Evolutionary conservation across 2,113 vertebrate species (phyloP), one percentile per base, ranked within the genome.

Genomic region (Neodontobutis hainanensis): DNA sequence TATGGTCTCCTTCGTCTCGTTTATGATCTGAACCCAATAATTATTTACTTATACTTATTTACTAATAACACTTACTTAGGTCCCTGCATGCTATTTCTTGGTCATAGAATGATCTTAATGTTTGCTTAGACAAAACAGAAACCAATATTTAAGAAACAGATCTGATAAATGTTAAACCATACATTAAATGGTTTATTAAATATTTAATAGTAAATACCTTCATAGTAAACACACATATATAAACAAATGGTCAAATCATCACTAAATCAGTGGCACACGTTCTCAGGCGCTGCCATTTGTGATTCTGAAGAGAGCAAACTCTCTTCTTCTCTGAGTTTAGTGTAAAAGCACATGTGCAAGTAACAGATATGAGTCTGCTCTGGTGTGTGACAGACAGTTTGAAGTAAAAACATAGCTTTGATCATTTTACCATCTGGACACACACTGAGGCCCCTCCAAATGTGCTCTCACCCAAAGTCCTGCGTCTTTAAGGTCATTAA

Each of bases 351-450:
- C 50, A 73, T 85, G 71, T 74, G 75, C 19, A 64, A 65, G 79
- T 80, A 84, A 84, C 34, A 15, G 81, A 87, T 66, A 77, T 67
- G 74, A 44, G 75, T 73, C 65, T 71, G 68, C 27, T 57, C 53
- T 51, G 58, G 73, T 61, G 75, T 84, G 75, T 73, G 75, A 70
- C 73, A 65, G 79, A 84, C 76, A 81, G 80, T 49, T 59, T 77
- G 69, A 81, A 85, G 78, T 45, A 81, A 80, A 84, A 84, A 84
- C 61, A 79, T 16, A 34, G 27, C 43, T 65, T 32, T 46, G n/a
- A 73, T 51, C 50, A 80, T 68, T 86, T 80, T 75, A 80, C 71
- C 86, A 85, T 88, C 82, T 88, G 88, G 84, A 77, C 27, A 66
- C 57, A 62, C 42, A 15, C 38, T 46, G 6, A 53, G 52, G 12